A percentile compares a stretch with the other conserved stretches of the same genome.
Conservation (phyloP, 2,888 invertebrate genomes). For the Adelphocoris suturalis region DNA sequence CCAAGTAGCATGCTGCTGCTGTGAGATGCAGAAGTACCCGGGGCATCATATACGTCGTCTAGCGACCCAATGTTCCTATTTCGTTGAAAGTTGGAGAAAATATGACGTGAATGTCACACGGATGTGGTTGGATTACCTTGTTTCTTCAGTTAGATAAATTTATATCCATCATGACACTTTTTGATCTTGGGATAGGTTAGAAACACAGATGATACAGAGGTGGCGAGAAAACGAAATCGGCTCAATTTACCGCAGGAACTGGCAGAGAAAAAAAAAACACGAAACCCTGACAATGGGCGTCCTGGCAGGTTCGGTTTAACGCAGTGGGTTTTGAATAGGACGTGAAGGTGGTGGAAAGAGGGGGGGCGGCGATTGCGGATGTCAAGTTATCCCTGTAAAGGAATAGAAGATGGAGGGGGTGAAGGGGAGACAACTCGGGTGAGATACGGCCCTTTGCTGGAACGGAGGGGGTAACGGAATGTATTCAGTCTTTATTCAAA, state of each 20-base stretch:
- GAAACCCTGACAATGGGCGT: slow-evolving; percentile 47
- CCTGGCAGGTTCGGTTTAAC: slow-evolving; percentile 53
- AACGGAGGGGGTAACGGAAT: slow-evolving; percentile 40
- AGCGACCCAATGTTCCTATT: no score
- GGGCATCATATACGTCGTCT: no score
- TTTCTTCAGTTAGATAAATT: no score
- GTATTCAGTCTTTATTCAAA: slow-evolving; percentile 69
- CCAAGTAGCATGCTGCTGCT: no score
- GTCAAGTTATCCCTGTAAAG: slow-evolving; percentile 49
- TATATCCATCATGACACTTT: not conserved
- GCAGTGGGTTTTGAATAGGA: slow-evolving; percentile 44
- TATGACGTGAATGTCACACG: no score
- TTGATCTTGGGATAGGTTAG: not conserved
- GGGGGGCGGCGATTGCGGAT: slow-evolving; percentile 47
- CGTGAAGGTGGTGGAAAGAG: slow-evolving; percentile 5
- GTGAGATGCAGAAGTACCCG: no score
- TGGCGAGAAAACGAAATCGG: not conserved
- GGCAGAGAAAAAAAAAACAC: not conserved
- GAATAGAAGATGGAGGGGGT: not conserved
- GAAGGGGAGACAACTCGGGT: slow-evolving; percentile 29
- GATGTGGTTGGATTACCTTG: no score
- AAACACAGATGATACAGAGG: not conserved
- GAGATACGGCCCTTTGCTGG: slow-evolving; percentile 13
- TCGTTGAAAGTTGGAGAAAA: no score
- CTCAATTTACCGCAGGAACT: not conserved